Percentiles rank a stretch among this genome's conserved stretches.
These are phyloP conservation scores for Mormyrops boulengeri DNA, from an alignment of 2,797 vertebrate genomes.

Conservation along the genomic window DNA sequence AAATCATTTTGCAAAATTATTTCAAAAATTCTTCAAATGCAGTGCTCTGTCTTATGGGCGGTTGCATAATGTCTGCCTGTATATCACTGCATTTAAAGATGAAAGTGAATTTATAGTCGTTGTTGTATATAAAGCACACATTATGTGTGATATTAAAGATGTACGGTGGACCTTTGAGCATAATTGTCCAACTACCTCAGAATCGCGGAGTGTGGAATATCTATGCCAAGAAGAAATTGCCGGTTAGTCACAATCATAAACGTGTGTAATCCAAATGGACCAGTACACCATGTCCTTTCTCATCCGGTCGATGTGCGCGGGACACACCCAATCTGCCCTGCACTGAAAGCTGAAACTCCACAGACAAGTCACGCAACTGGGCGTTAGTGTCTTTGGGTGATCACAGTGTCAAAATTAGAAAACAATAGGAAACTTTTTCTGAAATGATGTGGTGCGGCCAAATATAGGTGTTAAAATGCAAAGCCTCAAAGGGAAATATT, in stretches of 20 bases:
- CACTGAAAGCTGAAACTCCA: background rate
- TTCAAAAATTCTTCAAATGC: background rate
- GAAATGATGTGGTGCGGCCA: background rate
- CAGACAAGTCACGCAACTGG: background rate
- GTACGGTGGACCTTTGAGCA: background rate
- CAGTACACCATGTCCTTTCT: background rate
- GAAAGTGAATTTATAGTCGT: background rate
- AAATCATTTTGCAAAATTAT: background rate
- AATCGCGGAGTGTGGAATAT: background rate
- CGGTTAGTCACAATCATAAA: background rate
- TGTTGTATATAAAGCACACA: background rate
- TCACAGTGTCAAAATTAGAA: background rate
- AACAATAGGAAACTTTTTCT: background rate
- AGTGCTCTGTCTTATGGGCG: background rate
- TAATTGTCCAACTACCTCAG: background rate
- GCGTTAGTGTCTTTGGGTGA: background rate
- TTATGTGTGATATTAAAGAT: background rate
- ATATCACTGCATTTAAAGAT: background rate
- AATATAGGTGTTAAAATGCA: background rate
- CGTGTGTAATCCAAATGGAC: background rate
- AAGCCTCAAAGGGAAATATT: background rate
- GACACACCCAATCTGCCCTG: background rate
- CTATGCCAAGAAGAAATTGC: background rate
- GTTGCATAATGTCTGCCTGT: background rate
- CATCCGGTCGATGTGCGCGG: background rate